phyloP scores from a whole-genome alignment of 2,113 vertebrate genomes.

The Crotalus helleri region DNA sequence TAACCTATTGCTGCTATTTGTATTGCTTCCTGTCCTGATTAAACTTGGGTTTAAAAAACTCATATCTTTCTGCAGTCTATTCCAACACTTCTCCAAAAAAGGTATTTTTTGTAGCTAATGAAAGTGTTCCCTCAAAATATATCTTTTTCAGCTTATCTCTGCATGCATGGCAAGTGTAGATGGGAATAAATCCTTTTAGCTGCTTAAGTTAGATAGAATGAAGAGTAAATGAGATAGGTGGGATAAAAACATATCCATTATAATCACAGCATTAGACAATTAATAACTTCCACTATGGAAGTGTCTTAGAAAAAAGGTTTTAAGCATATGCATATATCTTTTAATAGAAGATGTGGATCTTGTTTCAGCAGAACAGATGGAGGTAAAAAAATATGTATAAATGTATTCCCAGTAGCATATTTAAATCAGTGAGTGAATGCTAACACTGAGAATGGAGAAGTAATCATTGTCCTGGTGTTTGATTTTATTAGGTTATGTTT shows the following conservation, averaged over 20 bases:
- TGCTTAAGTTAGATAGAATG: neutral
- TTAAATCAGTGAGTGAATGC: neutral
- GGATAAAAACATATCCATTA: neutral
- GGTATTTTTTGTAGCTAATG: neutral
- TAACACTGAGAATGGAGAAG: neutral
- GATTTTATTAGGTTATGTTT: neutral
- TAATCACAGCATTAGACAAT: neutral
- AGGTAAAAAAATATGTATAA: neutral
- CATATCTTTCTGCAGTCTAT: neutral
- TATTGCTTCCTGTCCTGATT: neutral
- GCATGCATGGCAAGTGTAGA: neutral
- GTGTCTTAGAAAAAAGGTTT: neutral
- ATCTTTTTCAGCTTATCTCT: neutral
- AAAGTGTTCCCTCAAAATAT: neutral
- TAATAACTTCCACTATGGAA: neutral
- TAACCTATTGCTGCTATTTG: neutral
- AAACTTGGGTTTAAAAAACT: neutral
- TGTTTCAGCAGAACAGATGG: neutral
- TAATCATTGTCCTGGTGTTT: neutral
- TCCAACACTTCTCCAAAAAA: neutral
- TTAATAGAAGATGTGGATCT: neutral
- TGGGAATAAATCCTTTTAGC: neutral
- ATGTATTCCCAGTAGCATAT: neutral
- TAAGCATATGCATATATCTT: neutral
- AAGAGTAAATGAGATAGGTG: neutral